A percentile compares a stretch with the other conserved stretches of the same genome.
phyloP scores from a whole-genome alignment of 1,140 invertebrate genomes.

The Mycetomoellerius zeteki region DNA sequence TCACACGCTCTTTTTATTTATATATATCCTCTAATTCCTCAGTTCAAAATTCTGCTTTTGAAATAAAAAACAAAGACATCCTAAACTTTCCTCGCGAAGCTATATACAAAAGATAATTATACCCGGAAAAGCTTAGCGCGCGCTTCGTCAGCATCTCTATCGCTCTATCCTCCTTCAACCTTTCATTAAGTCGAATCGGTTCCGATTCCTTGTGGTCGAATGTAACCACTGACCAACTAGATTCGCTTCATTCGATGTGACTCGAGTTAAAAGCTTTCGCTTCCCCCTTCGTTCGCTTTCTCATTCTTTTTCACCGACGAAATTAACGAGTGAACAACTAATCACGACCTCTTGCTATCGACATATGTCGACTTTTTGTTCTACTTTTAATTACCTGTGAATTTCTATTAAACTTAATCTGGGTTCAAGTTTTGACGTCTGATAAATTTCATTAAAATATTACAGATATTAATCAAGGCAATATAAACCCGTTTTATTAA shows the following conservation, averaged over 20 bases:
- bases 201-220: constrained; percentile 75
- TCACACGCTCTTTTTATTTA: not conserved
- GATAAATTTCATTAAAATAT: constrained; percentile 12
- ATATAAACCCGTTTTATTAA: not conserved
- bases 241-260: constrained; percentile 76
- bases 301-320: constrained; percentile 55
- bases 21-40: not conserved
- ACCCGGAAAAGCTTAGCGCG: constrained; percentile 3
- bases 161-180: constrained; percentile 60
- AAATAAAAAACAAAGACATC: constrained; percentile 10
- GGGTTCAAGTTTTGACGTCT: not conserved
- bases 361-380: constrained; percentile 2
- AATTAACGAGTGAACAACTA: constrained; percentile 74
- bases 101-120: constrained; percentile 41
- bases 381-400: not conserved
- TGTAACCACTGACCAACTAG: constrained; percentile 78
- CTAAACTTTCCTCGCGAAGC: not conserved
- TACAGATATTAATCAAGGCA: not conserved
- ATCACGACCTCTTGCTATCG: constrained; percentile 47
- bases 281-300: constrained; percentile 40
- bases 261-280: constrained; percentile 56
- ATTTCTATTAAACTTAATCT: not conserved
- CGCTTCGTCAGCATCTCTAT: constrained; percentile 80
- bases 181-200: constrained; percentile 84
- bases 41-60: not conserved